Evolutionary conservation across 2,113 vertebrate species (phyloP), one percentile per base, ranked within the genome.

Genomic region (Megatriorchis doriae): DNA sequence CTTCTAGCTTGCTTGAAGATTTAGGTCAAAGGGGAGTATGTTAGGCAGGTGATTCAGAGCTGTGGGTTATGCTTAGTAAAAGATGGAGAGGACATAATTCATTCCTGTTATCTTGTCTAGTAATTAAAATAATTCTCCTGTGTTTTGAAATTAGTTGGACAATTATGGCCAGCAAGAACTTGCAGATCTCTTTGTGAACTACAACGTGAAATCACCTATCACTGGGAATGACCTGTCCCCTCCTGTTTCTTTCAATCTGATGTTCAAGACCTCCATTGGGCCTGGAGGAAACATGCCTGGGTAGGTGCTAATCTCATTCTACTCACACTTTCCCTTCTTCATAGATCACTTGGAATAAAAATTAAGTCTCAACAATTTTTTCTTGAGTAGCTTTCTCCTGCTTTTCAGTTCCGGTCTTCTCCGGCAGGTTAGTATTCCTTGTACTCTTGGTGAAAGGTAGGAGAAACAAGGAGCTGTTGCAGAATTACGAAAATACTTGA

Each of bases 191-290:
- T 99, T 99, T 96, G 98, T 99, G 91, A 99, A 99, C 94, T 99
- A 99, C 98, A 99, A 98, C 10, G 99, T 99, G 88, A 99, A 99
- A 87, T 99, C 99, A 3, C 99, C 99, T 27, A 97, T 98, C 87
- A 99, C 99, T 87, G 99, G 99, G 97, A 99, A 99, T 94, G 99
- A 99, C 92, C 98, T 99, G 47, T 98, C 98, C 8, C 96, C 99
- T 90, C 99, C 99, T 11, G 98, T 99, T 82, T 98, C 99, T 88
- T 99, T 99, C 98, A 99, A 99, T 97, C 98, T 99, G 94, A 99
- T 99, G 99, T 99, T 99, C 97, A 98, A 99, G 98, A 99, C 99
- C 38, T 99, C 99, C 97, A 99, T 99, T 58, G 99, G 99, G 29
- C 99, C 99, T 26, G 99, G 99, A 86, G 99, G 99, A 63, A 99